Percentiles rank a stretch among this genome's conserved stretches.
These are phyloP conservation scores for Pontoporia blainvillei DNA, from an alignment of 2,113 vertebrate genomes.

Conservation along the genomic window DNA sequence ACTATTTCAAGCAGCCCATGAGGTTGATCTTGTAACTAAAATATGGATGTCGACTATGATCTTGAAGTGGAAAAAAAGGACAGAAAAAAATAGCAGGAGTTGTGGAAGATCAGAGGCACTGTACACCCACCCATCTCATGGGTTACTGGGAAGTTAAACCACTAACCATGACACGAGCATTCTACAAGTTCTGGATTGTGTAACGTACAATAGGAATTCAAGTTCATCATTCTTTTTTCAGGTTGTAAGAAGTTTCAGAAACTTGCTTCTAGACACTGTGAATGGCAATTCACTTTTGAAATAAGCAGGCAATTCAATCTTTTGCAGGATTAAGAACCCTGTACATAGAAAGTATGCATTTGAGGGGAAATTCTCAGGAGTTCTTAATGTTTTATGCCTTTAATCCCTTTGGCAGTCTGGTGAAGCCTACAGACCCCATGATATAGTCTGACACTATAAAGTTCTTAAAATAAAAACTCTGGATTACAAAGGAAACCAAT, in stretches of 20 bases:
- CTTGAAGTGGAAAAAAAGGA: neutral
- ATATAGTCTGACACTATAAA: neutral
- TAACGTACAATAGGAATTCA: neutral
- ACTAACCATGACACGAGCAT: neutral
- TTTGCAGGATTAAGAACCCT: neutral
- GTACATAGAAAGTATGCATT: neutral
- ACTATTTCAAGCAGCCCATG: neutral
- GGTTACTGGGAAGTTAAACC: neutral
- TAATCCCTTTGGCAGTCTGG: neutral
- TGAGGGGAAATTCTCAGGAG: neutral
- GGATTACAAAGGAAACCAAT: neutral
- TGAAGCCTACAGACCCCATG: neutral
- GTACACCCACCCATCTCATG: accelerated
- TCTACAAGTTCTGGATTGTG: neutral
- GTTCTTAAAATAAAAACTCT: neutral
- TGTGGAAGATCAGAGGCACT: neutral
- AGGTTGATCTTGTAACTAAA: neutral
- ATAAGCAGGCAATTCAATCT: neutral
- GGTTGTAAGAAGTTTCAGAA: neutral
- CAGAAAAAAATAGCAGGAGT: neutral
- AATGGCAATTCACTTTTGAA: neutral
- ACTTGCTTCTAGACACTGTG: neutral
- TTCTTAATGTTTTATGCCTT: neutral
- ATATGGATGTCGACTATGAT: neutral
- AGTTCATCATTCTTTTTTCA: neutral